Base-by-base conservation (phyloP, 2,113 vertebrate genomes). In the Syngnathus typhle region DNA sequence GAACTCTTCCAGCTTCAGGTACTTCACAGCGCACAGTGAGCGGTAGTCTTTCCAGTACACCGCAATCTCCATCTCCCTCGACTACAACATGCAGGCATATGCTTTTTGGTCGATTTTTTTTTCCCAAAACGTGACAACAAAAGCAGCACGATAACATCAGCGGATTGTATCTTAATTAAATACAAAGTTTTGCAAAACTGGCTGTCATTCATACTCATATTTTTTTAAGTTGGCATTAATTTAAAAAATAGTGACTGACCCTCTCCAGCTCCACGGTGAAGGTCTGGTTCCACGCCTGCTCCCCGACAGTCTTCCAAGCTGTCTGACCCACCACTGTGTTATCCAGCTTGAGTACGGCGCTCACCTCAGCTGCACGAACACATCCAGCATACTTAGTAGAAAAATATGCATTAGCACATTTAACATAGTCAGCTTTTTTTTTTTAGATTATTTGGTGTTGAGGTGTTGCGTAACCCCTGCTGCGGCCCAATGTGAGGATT, bases 1-100 rank as follows among this genome's bases (percentile, higher is more conserved):
- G 78, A 96, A 96, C 76, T 96, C 95, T 76, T 96, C 95, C 82
- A 96, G 76, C 84, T 95, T 95, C 64, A 95, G 89, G 82, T 94
- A 95, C 81, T 95, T 96, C n/a, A 96, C 85, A 43, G 94, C 95
- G 32, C 94, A 95, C 64, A 96, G 85, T 2, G 93, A 94, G 67
- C 95, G 92, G 54, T 90, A 94, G 78, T 96, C 95, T 72, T 87
- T 88, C 92, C 94, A 94, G 87, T 95, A 95, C 54, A 96, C 92
- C 0, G 93, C 92, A 1, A 96, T 88, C 88, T 96, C 94, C 90
- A 95, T 89, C 75, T 96, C 95, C 74, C 94, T 92, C 0, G 92
- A 90, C 94, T 95, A 43, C 32, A 81, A 71, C 54, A 71, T 16
- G 72, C 37, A 82, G 9, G n/a, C n/a, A n/a, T n/a, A n/a, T n/a